A percentile compares a stretch with the other conserved stretches of the same genome.
These are phyloP conservation scores for Drosophila borealis DNA, from an alignment of 2,888 invertebrate species.

Conservation along the genomic window DNA sequence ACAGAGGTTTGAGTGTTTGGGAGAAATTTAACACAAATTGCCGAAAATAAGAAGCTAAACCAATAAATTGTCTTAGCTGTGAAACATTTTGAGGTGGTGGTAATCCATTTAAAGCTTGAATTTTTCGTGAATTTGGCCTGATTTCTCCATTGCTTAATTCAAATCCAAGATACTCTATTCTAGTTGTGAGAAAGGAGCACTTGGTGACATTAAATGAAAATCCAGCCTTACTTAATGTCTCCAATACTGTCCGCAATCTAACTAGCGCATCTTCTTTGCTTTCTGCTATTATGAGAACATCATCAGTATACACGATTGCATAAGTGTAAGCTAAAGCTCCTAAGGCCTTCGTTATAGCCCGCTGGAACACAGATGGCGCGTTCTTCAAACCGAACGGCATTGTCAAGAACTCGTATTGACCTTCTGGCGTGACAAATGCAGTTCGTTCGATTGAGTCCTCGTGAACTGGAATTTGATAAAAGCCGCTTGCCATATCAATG, in stretches of 20 bases:
- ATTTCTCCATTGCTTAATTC: constrained; percentile 12
- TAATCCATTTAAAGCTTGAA: no score
- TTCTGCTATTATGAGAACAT: no score
- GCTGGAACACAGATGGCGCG: constrained; percentile 1
- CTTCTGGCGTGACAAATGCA: not conserved
- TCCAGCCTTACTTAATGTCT: no score
- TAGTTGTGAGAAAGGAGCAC: constrained; percentile 12
- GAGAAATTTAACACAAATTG: no score
- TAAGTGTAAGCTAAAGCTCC: no score
- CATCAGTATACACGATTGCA: no score
- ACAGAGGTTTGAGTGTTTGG: no score
- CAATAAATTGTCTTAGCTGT: no score
- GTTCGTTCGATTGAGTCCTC: not conserved
- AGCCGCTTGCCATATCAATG: constrained; percentile 12
- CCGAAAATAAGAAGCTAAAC: no score
- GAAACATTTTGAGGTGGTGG: no score
- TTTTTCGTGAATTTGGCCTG: constrained; percentile 9
- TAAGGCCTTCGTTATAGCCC: not conserved
- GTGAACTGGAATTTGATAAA: constrained; percentile 4
- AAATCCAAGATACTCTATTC: constrained; percentile 19
- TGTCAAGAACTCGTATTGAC: not conserved
- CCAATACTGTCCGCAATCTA: no score
- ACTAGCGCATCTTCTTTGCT: no score
- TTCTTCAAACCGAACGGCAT: constrained; percentile 9
- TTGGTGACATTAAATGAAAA: not conserved